Conservation (phyloP, 1,140 invertebrate genomes). For the Goniozus legneri region DNA sequence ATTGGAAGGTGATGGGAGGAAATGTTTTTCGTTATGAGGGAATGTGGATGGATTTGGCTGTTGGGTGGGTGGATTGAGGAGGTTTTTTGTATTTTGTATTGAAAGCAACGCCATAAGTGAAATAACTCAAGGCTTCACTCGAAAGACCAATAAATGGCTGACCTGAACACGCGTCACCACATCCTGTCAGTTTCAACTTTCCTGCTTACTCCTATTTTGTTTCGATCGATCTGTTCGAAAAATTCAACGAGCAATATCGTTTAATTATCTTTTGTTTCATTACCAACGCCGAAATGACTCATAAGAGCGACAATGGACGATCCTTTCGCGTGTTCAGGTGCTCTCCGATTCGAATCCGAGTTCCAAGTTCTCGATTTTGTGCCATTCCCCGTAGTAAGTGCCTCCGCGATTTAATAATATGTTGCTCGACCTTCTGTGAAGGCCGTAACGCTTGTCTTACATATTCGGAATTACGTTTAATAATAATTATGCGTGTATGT, state of each 20-base stretch:
- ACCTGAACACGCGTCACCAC: conserved; percentile 25
- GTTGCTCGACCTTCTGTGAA: conserved; percentile 35
- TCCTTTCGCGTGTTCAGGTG: conserved; percentile 32
- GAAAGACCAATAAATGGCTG: conserved; percentile 43
- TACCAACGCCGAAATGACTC: too few relatives aligned
- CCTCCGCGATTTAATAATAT: conserved; percentile 48
- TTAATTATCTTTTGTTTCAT: too few relatives aligned
- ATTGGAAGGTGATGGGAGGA: conserved; percentile 37
- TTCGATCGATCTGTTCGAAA: too few relatives aligned
- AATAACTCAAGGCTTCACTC: conserved; percentile 52
- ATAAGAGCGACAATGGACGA: too few relatives aligned
- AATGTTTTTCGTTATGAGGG: conserved; percentile 22
- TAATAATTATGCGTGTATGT: conserved; percentile 48
- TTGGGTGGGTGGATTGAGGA: conserved; percentile 35
- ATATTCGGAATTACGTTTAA: conserved; percentile 39
- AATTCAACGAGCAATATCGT: too few relatives aligned
- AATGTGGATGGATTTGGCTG: conserved; percentile 19
- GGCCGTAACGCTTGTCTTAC: conserved; percentile 26
- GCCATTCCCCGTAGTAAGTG: conserved; percentile 45
- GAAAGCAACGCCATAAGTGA: conserved; percentile 54
- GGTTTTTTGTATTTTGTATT: conserved; percentile 53
- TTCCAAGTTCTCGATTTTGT: conserved; percentile 28
- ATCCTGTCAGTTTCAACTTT: background rate
- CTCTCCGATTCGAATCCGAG: conserved; percentile 48
- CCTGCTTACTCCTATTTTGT: background rate